A percentile compares a stretch with the other conserved stretches of the same genome.
Conservation (phyloP, 2,113 vertebrate species). For the Leucoraja erinaceus region DNA sequence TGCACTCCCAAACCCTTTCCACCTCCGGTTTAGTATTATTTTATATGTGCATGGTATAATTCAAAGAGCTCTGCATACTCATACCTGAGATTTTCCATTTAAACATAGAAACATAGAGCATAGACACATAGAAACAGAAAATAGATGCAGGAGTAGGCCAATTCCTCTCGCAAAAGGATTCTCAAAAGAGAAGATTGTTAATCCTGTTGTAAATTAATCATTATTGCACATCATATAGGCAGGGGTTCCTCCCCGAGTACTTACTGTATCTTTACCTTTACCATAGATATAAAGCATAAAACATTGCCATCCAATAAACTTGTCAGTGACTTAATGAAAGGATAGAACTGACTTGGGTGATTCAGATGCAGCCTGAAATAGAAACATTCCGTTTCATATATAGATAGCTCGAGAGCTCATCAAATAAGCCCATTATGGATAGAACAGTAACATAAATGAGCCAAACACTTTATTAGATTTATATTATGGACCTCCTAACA, state of each 20-base stretch:
- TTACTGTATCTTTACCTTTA: neutral
- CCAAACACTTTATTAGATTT: too few relatives aligned
- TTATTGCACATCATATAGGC: neutral
- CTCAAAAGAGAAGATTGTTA: neutral
- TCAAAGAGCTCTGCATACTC: neutral
- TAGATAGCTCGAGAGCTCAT: neutral
- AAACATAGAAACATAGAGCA: neutral
- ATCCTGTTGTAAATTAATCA: neutral
- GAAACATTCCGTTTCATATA: slow-evolving; percentile 12
- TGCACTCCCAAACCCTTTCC: too few relatives aligned
- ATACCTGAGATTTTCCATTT: neutral
- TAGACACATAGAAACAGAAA: too few relatives aligned
- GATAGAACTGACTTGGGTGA: neutral
- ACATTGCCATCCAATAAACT: slow-evolving; percentile 9
- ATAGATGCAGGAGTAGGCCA: too few relatives aligned
- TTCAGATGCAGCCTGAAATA: slow-evolving; percentile 23
- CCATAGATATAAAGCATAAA: neutral
- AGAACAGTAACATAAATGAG: too few relatives aligned
- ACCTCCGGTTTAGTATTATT: too few relatives aligned
- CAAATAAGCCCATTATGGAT: too few relatives aligned
- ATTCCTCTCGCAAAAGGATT: too few relatives aligned
- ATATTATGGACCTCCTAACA: too few relatives aligned
- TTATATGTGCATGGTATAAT: neutral
- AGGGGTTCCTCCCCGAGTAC: neutral
- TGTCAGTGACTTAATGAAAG: neutral